phyloP scores from a whole-genome alignment of 92 coral and sea anemone species.

The Phenganax subtilis region DNA sequence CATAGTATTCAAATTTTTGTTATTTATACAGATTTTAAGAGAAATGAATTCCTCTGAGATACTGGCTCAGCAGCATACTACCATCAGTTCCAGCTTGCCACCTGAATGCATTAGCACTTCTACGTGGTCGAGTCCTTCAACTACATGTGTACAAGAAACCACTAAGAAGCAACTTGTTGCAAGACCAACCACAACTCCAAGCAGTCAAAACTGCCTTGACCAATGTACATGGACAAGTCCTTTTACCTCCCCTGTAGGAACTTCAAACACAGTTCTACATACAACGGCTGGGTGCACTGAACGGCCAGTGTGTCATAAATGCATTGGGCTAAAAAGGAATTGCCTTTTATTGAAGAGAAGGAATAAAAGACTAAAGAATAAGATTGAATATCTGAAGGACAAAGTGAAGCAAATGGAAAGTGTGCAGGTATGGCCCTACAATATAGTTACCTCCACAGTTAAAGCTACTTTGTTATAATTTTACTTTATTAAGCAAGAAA shows the following conservation, averaged over 20 bases:
- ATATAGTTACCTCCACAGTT: background rate
- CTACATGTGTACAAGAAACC: background rate
- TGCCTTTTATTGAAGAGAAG: background rate
- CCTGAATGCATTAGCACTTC: background rate
- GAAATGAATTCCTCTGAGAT: background rate
- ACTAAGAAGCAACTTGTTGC: background rate
- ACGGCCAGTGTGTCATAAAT: background rate
- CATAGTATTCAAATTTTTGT: background rate
- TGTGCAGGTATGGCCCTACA: background rate
- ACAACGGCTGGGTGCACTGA: background rate
- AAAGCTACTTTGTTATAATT: background rate
- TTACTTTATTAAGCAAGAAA: no score
- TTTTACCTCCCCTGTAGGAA: no score
- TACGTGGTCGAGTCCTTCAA: background rate
- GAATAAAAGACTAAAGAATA: background rate
- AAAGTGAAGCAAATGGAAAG: constrained; percentile 4
- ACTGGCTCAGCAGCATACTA: background rate
- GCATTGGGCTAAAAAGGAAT: background rate
- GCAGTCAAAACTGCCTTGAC: no score
- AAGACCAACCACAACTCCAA: no score
- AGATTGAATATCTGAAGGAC: background rate
- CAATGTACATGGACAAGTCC: no score
- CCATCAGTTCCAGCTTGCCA: background rate
- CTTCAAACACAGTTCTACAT: background rate
- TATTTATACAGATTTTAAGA: background rate